Conservation (phyloP, 1,140 invertebrate species). For the Nylanderia fulva region DNA sequence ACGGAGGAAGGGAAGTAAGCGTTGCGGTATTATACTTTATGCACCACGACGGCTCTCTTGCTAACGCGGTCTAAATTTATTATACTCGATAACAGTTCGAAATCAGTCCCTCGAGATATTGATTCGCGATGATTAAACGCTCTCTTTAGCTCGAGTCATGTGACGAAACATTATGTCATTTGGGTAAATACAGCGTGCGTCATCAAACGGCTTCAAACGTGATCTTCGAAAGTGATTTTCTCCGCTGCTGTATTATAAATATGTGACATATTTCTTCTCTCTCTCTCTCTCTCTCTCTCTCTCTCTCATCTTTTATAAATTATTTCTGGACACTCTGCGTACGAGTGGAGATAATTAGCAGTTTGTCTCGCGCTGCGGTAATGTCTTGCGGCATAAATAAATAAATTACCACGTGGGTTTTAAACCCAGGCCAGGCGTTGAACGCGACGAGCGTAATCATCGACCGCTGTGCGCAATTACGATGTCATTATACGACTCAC, state of each 20-base stretch:
- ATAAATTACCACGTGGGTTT: conserved; percentile 38
- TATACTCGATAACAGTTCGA: neutral
- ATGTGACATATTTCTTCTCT: neutral
- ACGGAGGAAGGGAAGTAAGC: neutral
- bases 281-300: too few relatives aligned
- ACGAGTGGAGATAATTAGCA: conserved; percentile 32
- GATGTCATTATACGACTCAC: conserved; percentile 64
- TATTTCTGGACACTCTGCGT: neutral
- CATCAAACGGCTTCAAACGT: neutral
- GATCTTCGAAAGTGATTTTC: neutral
- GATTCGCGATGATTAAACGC: neutral
- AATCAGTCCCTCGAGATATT: neutral
- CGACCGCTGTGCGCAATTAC: conserved; percentile 55
- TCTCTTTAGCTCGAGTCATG: neutral
- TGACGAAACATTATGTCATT: neutral
- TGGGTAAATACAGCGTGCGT: neutral
- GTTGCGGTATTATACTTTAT: neutral
- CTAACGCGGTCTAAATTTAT: neutral
- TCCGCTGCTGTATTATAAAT: neutral
- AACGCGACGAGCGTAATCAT: conserved; percentile 44
- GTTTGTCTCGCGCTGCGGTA: neutral
- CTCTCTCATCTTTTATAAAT: neutral
- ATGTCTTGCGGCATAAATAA: conserved; percentile 25
- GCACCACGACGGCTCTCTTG: neutral
- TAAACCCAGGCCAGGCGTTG: neutral